Conservation (phyloP, 2,888 invertebrate genomes). For the Andrena bucephala region DNA sequence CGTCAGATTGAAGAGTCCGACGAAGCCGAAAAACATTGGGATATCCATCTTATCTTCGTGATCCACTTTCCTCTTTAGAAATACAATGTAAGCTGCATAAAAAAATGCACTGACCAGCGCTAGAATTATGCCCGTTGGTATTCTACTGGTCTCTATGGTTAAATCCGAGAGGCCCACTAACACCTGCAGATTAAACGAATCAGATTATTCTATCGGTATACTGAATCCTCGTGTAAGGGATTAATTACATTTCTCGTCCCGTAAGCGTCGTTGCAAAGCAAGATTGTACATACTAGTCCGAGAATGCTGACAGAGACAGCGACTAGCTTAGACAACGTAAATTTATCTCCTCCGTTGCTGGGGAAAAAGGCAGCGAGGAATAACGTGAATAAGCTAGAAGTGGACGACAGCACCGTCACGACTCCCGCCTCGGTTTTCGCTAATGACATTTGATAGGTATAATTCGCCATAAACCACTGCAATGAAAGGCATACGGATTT, state of each 20-base stretch:
- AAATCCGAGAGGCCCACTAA: constrained; percentile 92
- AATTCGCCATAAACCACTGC: constrained; percentile 98
- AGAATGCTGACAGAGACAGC: constrained; percentile 92
- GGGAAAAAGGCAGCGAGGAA: constrained; percentile 95
- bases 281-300: constrained; percentile 89
- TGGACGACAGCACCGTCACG: constrained; percentile 95
- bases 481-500: constrained; percentile 74
- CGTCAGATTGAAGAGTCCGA: constrained; percentile 95
- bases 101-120: constrained; percentile 94
- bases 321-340: constrained; percentile 94
- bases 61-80: constrained; percentile 94
- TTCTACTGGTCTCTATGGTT: constrained; percentile 87
- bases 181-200: constrained; percentile 86
- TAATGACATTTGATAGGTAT: constrained; percentile 95
- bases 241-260: not conserved
- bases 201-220: constrained; percentile 6
- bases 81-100: constrained; percentile 95
- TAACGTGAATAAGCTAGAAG: constrained; percentile 95
- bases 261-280: not conserved
- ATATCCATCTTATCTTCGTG: constrained; percentile 97
- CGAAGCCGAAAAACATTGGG: constrained; percentile 98
- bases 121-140: constrained; percentile 92
- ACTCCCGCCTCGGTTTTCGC: constrained; percentile 93
- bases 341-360: constrained; percentile 92
- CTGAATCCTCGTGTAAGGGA: not conserved